Evolutionary conservation across 2,113 vertebrate genomes (phyloP).

Genomic region (Phalacrocorax carbo): DNA sequence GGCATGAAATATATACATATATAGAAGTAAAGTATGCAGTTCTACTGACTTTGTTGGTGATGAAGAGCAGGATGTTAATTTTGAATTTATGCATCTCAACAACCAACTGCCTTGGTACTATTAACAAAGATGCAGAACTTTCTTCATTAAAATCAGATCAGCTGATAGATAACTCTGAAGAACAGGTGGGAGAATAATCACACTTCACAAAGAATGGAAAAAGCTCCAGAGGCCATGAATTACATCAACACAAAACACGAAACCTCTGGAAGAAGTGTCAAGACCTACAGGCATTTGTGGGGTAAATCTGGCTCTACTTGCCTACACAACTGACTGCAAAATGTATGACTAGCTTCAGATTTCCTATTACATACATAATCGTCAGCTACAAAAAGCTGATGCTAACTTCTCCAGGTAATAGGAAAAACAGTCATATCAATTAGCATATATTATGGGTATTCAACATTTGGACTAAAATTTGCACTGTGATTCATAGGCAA

Average conservation of each 20-base stretch:
- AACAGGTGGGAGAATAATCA: background rate
- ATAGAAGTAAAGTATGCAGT: background rate
- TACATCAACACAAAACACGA: background rate
- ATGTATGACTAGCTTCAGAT: background rate
- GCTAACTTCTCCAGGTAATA: background rate
- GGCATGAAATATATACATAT: background rate
- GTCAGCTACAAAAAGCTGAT: background rate
- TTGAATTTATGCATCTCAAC: background rate
- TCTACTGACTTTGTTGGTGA: background rate
- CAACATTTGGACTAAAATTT: background rate
- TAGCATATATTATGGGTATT: fast-evolving
- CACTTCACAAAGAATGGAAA: background rate
- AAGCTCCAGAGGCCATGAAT: background rate
- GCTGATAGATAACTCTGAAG: background rate
- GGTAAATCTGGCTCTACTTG: background rate
- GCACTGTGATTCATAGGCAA: background rate
- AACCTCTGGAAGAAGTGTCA: background rate
- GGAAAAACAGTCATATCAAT: background rate
- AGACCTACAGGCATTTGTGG: background rate
- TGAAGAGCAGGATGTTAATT: background rate
- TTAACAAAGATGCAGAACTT: background rate
- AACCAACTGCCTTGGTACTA: background rate
- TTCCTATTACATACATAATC: background rate
- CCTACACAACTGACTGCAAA: background rate
- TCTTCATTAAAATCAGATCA: background rate